phyloP scores from a whole-genome alignment of 2,888 invertebrate genomes.

The Ormyrus pomaceus region DNA sequence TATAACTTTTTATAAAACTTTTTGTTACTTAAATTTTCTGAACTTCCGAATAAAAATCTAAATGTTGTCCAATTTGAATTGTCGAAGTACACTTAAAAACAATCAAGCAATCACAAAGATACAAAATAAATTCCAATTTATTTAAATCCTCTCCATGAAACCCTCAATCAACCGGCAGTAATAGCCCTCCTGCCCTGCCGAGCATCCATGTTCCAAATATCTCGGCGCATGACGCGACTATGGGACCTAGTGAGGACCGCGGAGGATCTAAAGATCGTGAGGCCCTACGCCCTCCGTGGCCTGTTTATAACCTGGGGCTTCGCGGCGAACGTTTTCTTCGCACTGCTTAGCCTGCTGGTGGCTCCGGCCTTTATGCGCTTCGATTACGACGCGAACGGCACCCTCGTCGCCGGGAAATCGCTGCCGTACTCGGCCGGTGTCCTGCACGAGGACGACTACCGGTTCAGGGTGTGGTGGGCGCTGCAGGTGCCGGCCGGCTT shows the following conservation, averaged over 20 bases:
- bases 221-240: background rate
- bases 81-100: no score
- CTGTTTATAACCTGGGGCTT: slow-evolving; percentile 57
- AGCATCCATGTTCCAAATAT: background rate
- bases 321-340: slow-evolving; percentile 56
- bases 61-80: no score
- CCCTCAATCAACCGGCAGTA: background rate
- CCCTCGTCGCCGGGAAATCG: slow-evolving; percentile 46
- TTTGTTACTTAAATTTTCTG: no score
- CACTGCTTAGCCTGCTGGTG: slow-evolving; percentile 50
- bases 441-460: slow-evolving; percentile 42
- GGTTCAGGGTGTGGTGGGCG: slow-evolving; percentile 49
- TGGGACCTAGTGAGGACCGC: background rate
- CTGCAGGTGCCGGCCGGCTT: slow-evolving; percentile 49
- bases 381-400: slow-evolving; percentile 46
- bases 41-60: no score
- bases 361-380: slow-evolving; percentile 28
- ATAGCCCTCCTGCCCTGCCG: background rate
- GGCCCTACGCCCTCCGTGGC: background rate
- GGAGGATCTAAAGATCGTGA: background rate
- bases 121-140: background rate
- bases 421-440: slow-evolving; percentile 54
- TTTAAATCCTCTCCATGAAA: no score
- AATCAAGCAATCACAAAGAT: background rate
- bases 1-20: background rate